Evolutionary conservation across 2,888 invertebrate genomes (phyloP).

Genomic region (Calameuta idolon): DNA sequence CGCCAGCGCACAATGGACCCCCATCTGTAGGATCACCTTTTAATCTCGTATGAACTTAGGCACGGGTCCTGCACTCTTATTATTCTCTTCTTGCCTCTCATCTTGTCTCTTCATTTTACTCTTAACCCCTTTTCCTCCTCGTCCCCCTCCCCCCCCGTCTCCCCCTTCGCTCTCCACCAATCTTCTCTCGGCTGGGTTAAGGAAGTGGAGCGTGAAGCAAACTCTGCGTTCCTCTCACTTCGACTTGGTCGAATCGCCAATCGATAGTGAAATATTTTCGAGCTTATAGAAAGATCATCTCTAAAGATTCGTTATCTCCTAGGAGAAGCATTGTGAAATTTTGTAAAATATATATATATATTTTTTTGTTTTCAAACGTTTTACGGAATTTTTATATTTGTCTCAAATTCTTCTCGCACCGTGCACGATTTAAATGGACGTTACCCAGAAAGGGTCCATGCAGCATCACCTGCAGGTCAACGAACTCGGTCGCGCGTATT

Average conservation of each 20-base stretch:
- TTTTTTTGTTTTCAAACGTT: background rate
- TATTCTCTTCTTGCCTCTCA: background rate
- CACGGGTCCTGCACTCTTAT: background rate
- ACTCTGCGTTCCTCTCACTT: slow-evolving; percentile 13
- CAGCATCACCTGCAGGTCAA: slow-evolving; percentile 34
- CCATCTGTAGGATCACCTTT: slow-evolving; percentile 40
- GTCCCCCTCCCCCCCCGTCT: background rate
- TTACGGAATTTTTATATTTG: background rate
- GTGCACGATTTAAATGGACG: background rate
- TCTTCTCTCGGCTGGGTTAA: slow-evolving; percentile 28
- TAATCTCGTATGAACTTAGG: slow-evolving; percentile 32
- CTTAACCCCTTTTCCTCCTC: background rate
- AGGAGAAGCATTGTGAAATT: too few relatives aligned
- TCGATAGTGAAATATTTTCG: background rate
- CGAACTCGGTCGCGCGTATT: slow-evolving; percentile 29
- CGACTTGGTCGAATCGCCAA: background rate
- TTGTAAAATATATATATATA: too few relatives aligned
- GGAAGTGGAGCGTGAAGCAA: slow-evolving; percentile 47
- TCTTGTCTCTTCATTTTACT: background rate
- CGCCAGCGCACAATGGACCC: slow-evolving; percentile 38
- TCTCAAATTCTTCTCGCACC: too few relatives aligned
- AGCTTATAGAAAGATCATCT: background rate
- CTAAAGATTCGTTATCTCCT: background rate
- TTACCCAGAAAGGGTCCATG: background rate
- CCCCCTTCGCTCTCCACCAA: slow-evolving; percentile 15